phyloP scores from a whole-genome alignment of 2,888 invertebrate genomes.

The Meliscaeva auricollis region DNA sequence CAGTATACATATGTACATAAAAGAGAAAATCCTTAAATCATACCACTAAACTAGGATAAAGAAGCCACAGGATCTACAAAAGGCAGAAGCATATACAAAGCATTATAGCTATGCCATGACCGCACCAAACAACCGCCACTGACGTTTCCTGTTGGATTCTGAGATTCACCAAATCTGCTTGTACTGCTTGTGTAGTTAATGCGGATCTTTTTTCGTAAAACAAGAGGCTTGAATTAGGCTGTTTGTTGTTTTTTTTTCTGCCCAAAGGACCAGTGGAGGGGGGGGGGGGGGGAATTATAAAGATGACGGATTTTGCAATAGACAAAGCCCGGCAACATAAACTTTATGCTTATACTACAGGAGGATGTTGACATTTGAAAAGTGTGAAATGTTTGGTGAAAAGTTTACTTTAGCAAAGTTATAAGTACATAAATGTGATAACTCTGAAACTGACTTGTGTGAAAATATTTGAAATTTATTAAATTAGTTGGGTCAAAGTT shows the following conservation, averaged over 20 bases:
- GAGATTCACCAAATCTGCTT: conserved; percentile 41
- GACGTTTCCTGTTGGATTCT: conserved; percentile 59
- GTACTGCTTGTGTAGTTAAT: conserved; percentile 51
- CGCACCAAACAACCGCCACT: conserved; percentile 66
- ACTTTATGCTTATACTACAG: too few species aligned
- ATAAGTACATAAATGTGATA: too few species aligned
- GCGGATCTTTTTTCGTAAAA: conserved; percentile 24
- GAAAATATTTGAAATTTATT: too few species aligned
- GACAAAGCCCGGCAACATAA: too few species aligned
- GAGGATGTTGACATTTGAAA: too few species aligned
- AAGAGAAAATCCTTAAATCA: conserved; percentile 69
- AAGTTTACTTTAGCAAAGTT: too few species aligned
- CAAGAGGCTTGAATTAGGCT: conserved; percentile 46
- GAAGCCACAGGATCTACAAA: conserved; percentile 64
- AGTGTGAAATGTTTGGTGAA: too few species aligned
- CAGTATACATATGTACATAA: neutral
- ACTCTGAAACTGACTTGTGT: too few species aligned
- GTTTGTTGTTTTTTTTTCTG: conserved; percentile 2
- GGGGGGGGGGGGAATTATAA: too few species aligned
- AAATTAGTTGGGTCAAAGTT: too few species aligned
- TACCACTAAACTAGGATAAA: conserved; percentile 51
- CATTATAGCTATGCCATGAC: conserved; percentile 46
- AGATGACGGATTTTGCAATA: neutral
- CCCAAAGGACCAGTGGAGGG: neutral
- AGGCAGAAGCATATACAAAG: conserved; percentile 59